These are phyloP conservation scores for Thalassarche chlororhynchos DNA, from an alignment of 2,113 vertebrate species.

Conservation along the genomic window DNA sequence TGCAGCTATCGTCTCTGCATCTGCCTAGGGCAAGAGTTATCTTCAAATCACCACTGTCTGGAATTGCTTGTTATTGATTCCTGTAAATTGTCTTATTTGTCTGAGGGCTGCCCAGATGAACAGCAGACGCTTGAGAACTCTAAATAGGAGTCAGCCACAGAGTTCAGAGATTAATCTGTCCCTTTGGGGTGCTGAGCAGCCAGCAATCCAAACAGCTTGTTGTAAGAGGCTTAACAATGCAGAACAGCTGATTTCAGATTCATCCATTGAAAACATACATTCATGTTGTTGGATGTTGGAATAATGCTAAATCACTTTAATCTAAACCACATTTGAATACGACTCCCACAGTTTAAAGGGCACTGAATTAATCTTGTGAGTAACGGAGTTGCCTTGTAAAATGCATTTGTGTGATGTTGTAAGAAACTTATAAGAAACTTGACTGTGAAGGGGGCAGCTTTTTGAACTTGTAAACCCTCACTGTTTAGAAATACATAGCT, in stretches of 20 bases:
- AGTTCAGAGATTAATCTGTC: slow-evolving; percentile 67
- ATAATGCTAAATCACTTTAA: slow-evolving; percentile 70
- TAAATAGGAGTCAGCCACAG: slow-evolving; percentile 33
- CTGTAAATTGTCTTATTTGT: slow-evolving; percentile 18
- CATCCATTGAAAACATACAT: slow-evolving; percentile 63
- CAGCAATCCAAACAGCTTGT: slow-evolving; percentile 56
- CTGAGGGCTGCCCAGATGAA: slow-evolving; percentile 30
- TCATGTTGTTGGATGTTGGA: slow-evolving; percentile 51
- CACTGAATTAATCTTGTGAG: slow-evolving; percentile 67
- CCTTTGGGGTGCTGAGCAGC: slow-evolving; percentile 62
- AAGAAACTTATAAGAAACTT: slow-evolving; percentile 54
- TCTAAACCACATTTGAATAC: slow-evolving; percentile 70
- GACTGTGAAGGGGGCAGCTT: slow-evolving; percentile 35
- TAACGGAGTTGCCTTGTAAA: slow-evolving; percentile 61
- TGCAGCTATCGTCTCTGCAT: background rate
- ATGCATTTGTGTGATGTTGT: slow-evolving; percentile 35
- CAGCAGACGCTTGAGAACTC: background rate
- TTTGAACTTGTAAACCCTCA: slow-evolving; percentile 56
- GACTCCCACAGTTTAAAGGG: slow-evolving; percentile 63
- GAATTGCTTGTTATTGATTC: slow-evolving; percentile 13
- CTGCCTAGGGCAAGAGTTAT: background rate
- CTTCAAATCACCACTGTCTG: background rate
- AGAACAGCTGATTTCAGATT: slow-evolving; percentile 66
- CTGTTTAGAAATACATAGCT: slow-evolving; percentile 32
- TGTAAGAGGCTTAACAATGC: slow-evolving; percentile 52